phyloP scores from a whole-genome alignment of 2,113 vertebrate genomes.

The Microcebus lehilahytsara region DNA sequence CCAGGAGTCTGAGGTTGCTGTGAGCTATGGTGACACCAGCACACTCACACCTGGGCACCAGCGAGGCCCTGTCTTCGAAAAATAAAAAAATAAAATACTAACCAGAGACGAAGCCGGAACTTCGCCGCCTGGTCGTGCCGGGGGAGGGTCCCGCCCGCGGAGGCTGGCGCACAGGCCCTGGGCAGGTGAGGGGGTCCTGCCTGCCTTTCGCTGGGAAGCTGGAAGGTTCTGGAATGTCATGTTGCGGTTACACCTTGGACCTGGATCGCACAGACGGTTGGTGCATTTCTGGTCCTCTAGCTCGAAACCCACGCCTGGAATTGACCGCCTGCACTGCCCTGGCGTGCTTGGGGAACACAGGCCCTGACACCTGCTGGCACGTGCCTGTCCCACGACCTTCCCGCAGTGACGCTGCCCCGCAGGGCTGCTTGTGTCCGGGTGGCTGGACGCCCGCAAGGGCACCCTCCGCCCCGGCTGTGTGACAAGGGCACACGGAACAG shows the following conservation, averaged over 20 bases:
- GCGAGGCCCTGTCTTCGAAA: too few relatives aligned
- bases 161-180: neutral
- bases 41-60: too few relatives aligned
- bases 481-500: neutral
- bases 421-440: neutral
- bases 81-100: too few relatives aligned
- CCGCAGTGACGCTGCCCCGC: neutral
- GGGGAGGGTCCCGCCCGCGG: neutral
- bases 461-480: neutral
- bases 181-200: too few relatives aligned
- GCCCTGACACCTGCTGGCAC: neutral
- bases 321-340: neutral
- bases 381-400: too few relatives aligned
- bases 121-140: neutral
- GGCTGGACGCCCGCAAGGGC: rapidly evolving
- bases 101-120: neutral
- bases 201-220: neutral
- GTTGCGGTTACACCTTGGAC: neutral
- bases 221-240: neutral
- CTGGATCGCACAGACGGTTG: neutral
- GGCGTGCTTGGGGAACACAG: too few relatives aligned
- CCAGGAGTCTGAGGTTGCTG: too few relatives aligned
- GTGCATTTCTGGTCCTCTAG: neutral
- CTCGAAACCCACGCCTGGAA: too few relatives aligned
- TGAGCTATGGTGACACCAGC: too few relatives aligned